Conservation (phyloP, 2,888 invertebrate genomes). For the Standfussiana lucernea region DNA sequence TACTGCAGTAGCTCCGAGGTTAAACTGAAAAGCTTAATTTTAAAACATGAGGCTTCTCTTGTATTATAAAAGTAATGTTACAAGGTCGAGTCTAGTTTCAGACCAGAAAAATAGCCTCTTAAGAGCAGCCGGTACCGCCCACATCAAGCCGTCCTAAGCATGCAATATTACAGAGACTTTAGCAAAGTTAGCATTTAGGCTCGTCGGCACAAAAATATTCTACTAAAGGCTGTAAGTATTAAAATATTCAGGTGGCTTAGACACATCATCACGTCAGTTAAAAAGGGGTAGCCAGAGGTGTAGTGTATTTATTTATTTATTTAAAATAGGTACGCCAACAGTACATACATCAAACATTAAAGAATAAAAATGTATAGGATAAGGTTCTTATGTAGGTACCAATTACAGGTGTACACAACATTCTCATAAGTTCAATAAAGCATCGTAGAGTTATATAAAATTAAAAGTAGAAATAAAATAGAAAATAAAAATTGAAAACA, state of each 20-base stretch:
- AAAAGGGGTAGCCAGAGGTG: background rate
- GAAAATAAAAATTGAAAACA: no score
- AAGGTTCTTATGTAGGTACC: no score
- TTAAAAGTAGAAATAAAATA: no score
- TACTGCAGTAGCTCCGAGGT: background rate
- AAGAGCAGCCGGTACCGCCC: slow-evolving; percentile 8
- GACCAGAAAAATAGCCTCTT: background rate
- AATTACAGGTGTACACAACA: no score
- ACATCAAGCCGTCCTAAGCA: background rate
- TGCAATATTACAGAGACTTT: slow-evolving; percentile 9
- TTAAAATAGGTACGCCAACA: no score
- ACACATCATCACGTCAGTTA: background rate
- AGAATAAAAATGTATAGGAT: no score
- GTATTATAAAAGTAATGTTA: background rate
- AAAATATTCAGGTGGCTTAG: background rate
- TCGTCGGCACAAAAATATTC: slow-evolving; percentile 2
- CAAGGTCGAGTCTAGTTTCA: slow-evolving; percentile 1
- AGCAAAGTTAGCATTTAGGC: background rate
- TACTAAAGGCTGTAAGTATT: background rate
- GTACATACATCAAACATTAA: no score
- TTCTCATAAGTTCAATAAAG: no score
- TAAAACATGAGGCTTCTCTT: background rate
- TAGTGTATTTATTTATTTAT: no score
- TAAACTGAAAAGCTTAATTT: background rate
- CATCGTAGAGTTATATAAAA: no score